phyloP scores from a whole-genome alignment of 2,888 invertebrate genomes.

The Nysson spinosus region DNA sequence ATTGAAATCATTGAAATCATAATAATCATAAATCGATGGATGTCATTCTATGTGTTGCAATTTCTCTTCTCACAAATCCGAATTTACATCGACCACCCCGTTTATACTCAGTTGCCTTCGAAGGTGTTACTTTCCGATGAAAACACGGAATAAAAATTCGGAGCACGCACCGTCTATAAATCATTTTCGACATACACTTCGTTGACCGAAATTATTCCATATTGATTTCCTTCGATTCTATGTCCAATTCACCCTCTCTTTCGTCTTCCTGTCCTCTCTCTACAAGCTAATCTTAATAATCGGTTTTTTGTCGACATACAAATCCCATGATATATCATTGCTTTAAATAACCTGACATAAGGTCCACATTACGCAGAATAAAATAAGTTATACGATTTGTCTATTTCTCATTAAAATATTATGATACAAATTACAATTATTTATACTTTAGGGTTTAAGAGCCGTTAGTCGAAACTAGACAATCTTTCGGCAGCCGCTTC shows the following conservation, averaged over 20 bases:
- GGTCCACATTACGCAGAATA: conserved; percentile 70
- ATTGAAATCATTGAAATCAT: too few relatives aligned
- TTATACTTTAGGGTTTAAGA: conserved; percentile 71
- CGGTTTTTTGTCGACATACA: conserved; percentile 60
- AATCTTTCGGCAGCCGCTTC: conserved; percentile 55
- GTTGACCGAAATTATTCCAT: too few relatives aligned
- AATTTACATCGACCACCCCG: too few relatives aligned
- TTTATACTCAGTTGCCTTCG: too few relatives aligned
- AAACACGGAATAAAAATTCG: too few relatives aligned
- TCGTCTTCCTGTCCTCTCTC: conserved; percentile 33
- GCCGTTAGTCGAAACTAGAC: conserved; percentile 69
- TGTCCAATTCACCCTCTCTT: conserved; percentile 26
- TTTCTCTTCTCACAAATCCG: too few relatives aligned
- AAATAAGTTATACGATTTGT: conserved; percentile 73
- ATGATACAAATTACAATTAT: conserved; percentile 73
- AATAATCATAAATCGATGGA: conserved; percentile 46
- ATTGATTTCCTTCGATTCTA: too few relatives aligned
- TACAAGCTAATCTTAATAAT: conserved; percentile 42
- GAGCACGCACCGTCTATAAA: too few relatives aligned
- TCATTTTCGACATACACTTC: too few relatives aligned
- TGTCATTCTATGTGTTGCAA: conserved; percentile 42
- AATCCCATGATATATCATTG: conserved; percentile 60
- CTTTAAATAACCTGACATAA: conserved; percentile 62
- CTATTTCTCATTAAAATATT: conserved; percentile 69
- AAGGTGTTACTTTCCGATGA: too few relatives aligned